A percentile compares a stretch with the other conserved stretches of the same genome.
Conservation (phyloP, 2,888 invertebrate species). For the Lasioglossum leucozonium region DNA sequence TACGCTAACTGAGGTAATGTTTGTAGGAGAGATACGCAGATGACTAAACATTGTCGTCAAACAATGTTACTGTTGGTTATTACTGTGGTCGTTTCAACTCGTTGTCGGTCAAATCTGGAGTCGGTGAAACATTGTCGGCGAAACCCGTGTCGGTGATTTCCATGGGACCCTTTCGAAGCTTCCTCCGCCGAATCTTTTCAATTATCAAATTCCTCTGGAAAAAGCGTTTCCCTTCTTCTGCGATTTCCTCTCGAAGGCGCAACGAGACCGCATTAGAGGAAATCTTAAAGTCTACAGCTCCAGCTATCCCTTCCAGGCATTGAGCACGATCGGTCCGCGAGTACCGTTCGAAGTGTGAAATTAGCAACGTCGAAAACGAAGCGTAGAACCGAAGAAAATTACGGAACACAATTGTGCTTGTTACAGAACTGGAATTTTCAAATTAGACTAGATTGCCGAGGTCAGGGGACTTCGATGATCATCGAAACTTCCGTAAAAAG, state of each 20-base stretch:
- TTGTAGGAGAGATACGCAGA: too few relatives aligned
- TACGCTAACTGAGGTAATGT: too few relatives aligned
- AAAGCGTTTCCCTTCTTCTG: background rate
- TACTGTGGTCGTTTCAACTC: too few relatives aligned
- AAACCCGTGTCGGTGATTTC: too few relatives aligned
- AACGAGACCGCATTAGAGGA: constrained; percentile 16
- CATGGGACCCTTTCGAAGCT: too few relatives aligned
- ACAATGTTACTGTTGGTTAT: too few relatives aligned
- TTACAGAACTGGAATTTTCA: background rate
- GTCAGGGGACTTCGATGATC: too few relatives aligned
- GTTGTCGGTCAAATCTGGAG: too few relatives aligned
- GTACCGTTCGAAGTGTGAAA: constrained; percentile 23
- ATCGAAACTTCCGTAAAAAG: too few relatives aligned
- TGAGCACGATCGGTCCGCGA: constrained; percentile 33
- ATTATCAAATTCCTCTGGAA: constrained; percentile 25
- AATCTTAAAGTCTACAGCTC: constrained; percentile 23
- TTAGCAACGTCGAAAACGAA: constrained; percentile 40
- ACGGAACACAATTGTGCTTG: background rate
- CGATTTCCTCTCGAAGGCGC: too few relatives aligned
- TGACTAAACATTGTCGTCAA: too few relatives aligned
- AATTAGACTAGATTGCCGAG: background rate
- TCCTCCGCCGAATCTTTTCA: constrained; percentile 10
- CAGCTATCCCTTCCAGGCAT: background rate
- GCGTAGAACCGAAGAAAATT: constrained; percentile 27
- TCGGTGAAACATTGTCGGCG: too few relatives aligned